Conservation (phyloP, 2,888 invertebrate species). For the Tineola bisselliella region DNA sequence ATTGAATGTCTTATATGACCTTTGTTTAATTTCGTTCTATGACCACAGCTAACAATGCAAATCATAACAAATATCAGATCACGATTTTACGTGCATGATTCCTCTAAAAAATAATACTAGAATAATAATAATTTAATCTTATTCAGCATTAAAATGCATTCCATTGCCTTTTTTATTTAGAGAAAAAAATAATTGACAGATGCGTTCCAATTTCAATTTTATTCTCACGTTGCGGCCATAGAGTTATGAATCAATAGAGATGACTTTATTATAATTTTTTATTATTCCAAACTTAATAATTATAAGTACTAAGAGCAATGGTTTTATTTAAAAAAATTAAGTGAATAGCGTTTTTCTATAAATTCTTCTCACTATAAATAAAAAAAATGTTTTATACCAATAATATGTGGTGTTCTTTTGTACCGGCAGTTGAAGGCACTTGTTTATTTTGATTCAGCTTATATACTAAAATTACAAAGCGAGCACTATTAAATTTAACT, state of each 20-base stretch:
- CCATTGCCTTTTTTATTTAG: background rate
- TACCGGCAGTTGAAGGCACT: too few species aligned
- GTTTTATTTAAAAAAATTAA: too few species aligned
- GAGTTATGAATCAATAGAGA: background rate
- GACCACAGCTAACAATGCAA: background rate
- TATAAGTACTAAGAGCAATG: too few species aligned
- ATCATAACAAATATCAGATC: background rate
- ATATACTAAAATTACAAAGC: too few species aligned
- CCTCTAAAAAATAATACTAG: background rate
- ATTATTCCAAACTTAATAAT: too few species aligned
- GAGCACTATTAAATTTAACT: too few species aligned
- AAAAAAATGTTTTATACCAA: too few species aligned
- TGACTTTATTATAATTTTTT: too few species aligned
- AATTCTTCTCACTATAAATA: too few species aligned
- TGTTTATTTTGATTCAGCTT: too few species aligned
- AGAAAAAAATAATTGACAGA: constrained; percentile 10
- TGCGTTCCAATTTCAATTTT: constrained; percentile 10
- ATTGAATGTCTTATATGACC: background rate
- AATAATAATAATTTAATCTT: background rate
- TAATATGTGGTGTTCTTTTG: too few species aligned
- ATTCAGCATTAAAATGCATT: background rate
- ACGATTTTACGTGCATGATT: background rate
- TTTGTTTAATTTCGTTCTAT: constrained; percentile 4
- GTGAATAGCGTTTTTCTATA: too few species aligned
- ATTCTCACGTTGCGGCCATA: background rate